Conservation (phyloP, 2,113 vertebrate genomes). For the Cyprinodon variegatus region DNA sequence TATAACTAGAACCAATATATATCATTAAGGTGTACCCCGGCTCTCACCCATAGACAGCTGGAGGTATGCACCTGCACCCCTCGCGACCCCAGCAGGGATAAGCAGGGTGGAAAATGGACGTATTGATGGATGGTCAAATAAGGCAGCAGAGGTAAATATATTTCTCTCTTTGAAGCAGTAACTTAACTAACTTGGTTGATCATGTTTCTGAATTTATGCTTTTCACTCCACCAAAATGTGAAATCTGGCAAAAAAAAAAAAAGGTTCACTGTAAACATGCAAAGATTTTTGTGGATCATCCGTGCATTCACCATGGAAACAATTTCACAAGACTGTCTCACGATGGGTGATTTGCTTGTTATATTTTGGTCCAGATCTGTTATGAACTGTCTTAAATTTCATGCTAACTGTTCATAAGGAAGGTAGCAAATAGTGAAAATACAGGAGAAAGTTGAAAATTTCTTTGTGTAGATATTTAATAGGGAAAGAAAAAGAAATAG, state of each 20-base stretch:
- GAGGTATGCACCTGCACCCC: too few species aligned
- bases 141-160: not conserved
- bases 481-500: constrained; percentile 19
- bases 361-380: constrained; percentile 19
- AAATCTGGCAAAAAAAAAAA: not conserved
- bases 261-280: not conserved
- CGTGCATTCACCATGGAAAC: constrained; percentile 65
- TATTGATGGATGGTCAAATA: not conserved
- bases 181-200: not conserved
- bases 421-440: constrained; percentile 13
- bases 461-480: constrained; percentile 34
- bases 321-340: constrained; percentile 13
- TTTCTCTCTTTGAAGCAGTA: too few species aligned
- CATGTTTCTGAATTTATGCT: not conserved
- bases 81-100: too few species aligned
- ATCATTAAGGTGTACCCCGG: not conserved
- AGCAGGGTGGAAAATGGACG: too few species aligned
- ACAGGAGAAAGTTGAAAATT: constrained; percentile 4
- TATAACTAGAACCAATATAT: not conserved
- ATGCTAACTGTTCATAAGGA: not conserved
- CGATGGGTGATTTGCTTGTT: constrained; percentile 9
- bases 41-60: too few species aligned
- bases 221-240: not conserved
- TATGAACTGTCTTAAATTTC: constrained; percentile 3
- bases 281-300: constrained; percentile 1